Base-by-base conservation (phyloP, 1,140 invertebrate genomes). In the Catajapyx aquilonaris region DNA sequence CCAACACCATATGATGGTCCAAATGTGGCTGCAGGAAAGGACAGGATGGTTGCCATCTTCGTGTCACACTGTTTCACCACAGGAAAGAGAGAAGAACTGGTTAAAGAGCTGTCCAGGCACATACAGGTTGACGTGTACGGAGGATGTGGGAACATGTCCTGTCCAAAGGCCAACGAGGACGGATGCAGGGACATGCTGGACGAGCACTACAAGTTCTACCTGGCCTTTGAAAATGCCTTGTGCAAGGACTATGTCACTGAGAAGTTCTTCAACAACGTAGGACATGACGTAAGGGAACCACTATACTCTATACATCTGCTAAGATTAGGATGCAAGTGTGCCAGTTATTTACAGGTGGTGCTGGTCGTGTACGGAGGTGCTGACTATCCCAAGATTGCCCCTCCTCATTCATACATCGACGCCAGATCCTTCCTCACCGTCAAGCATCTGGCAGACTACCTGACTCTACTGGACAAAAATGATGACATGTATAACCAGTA, bases 71-170 rank as follows among this genome's bases (percentile, higher is more conserved):
- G 51, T 25, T 35, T 41, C 7, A 43, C 48, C 1, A 11, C 30
- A 7, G 45, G 44, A 28, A 28, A 45, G 15, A 25, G 51, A 13
- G 50, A 50, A 35, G 38, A 43, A 4, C 50, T 48, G 23, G 56
- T 51, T 4, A 38, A 43, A 28, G 46, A 60, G 34, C 44, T 65
- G 9, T 28, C 46, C 4, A 48, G 56, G 36, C n/a, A n/a, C n/a
- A 54, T 66, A 13, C 37, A 44, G 7, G 57, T 66, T 10, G 64
- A 66, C 44, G 54, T 64, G 22, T 66, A 56, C 38, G 64, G 64
- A n/a, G 44, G 37, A 0, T 67, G 64, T 42, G 44, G 46, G 3
- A 39, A 43, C 23, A 21, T 42, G 20, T 20, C 9, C 9, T 42
- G 44, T 15, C 23, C 35, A n/a, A 16, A 19, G 7, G 23, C 13